These are phyloP conservation scores for Dryobota labecula DNA, from an alignment of 2,888 invertebrate genomes.

Conservation along the genomic window DNA sequence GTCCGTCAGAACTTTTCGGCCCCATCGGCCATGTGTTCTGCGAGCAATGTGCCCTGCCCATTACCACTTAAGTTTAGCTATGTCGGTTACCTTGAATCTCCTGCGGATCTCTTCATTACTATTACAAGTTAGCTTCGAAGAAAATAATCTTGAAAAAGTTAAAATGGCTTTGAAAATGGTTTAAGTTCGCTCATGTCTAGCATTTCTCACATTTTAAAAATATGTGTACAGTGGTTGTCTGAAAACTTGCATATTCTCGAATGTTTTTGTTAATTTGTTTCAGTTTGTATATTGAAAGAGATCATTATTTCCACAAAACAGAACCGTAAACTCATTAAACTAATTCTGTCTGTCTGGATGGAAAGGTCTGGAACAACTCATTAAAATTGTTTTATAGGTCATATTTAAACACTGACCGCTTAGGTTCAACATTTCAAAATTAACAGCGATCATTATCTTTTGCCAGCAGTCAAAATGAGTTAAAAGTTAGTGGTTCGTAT, in stretches of 20 bases:
- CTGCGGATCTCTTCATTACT: no score
- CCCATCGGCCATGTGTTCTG: no score
- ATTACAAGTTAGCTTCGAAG: slow-evolving; percentile 40
- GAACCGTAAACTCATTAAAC: slow-evolving; percentile 19
- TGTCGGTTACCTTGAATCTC: no score
- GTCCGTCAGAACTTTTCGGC: no score
- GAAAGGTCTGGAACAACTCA: slow-evolving; percentile 40
- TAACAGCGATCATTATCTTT: slow-evolving; percentile 43
- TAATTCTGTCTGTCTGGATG: slow-evolving; percentile 9
- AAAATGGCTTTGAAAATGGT: slow-evolving; percentile 52
- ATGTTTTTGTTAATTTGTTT: slow-evolving; percentile 30
- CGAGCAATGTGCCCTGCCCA: no score
- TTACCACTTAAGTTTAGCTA: no score
- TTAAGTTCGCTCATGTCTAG: slow-evolving; percentile 48
- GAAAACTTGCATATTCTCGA: slow-evolving; percentile 29
- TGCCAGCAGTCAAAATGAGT: slow-evolving; percentile 48
- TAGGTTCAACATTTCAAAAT: slow-evolving; percentile 39
- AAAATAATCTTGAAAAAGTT: slow-evolving; percentile 57
- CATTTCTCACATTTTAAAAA: slow-evolving; percentile 53
- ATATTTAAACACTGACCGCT: slow-evolving; percentile 31
- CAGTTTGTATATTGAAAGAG: slow-evolving; percentile 11
- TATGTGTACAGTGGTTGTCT: slow-evolving; percentile 35
- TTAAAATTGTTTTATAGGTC: slow-evolving; percentile 46
- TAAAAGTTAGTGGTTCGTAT: slow-evolving; percentile 41
- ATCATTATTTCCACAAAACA: slow-evolving; percentile 17